Evolutionary conservation across 2,113 vertebrate species (phyloP).

Genomic region (Toxotes chatareus): DNA sequence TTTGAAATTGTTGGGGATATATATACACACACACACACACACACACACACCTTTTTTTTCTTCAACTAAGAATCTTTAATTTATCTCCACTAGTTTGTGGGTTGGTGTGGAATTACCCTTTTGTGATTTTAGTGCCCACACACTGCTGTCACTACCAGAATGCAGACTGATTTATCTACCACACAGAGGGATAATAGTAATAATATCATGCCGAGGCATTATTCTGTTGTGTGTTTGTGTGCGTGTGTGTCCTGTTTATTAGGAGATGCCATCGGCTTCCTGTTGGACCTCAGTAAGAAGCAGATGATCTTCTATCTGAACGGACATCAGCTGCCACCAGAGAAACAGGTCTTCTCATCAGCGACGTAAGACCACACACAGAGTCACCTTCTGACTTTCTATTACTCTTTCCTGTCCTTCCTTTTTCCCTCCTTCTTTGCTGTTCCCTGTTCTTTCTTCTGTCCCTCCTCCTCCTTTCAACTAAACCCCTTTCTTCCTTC

Average conservation of each 20-base stretch:
- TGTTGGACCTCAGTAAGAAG: constrained; percentile 98
- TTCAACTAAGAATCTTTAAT: too few species aligned
- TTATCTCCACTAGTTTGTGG: too few species aligned
- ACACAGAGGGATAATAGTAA: constrained; percentile 11
- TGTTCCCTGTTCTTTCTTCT: neutral
- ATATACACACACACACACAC: too few species aligned
- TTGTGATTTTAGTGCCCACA: constrained; percentile 27
- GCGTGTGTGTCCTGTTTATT: constrained; percentile 60
- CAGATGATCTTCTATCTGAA: constrained; percentile 99
- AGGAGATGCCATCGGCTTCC: constrained; percentile 98
- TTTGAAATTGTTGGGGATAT: neutral
- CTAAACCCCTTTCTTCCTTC: neutral
- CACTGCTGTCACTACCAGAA: constrained; percentile 1
- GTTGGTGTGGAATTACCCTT: too few species aligned
- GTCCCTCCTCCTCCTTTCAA: neutral
- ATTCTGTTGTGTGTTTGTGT: neutral
- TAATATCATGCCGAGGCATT: neutral
- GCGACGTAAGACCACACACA: constrained; percentile 88
- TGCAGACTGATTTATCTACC: constrained; percentile 1
- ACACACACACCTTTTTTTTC: too few species aligned
- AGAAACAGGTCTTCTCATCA: constrained; percentile 98
- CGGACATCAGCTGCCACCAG: constrained; percentile 95
- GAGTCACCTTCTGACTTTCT: neutral
- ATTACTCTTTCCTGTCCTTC: too few species aligned
- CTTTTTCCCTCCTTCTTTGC: neutral